These are phyloP conservation scores for Hirundichthys speculiger DNA, from an alignment of 2,113 vertebrate genomes.

Conservation along the genomic window DNA sequence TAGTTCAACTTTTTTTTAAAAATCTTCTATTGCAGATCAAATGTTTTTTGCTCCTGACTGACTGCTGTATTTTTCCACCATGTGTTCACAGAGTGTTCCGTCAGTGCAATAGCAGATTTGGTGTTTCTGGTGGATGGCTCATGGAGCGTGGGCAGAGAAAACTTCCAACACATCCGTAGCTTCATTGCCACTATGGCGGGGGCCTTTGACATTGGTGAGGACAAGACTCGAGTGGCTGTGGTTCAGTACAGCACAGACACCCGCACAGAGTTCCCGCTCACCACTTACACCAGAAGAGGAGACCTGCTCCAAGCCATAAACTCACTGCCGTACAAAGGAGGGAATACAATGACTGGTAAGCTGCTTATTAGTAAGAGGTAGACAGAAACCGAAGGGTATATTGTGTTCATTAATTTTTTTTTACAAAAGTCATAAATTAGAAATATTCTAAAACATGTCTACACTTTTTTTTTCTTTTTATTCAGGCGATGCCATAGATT, in stretches of 20 bases:
- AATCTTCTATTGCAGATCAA: not conserved
- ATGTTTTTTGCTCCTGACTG: not conserved
- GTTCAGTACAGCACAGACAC: constrained; percentile 98
- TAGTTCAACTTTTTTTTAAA: not conserved
- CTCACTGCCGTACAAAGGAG: constrained; percentile 96
- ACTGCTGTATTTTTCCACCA: constrained; percentile 16
- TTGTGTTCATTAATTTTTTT: not conserved
- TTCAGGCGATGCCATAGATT: constrained; percentile 95
- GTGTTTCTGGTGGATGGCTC: constrained; percentile 97
- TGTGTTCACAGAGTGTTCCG: constrained; percentile 87
- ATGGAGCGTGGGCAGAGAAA: constrained; percentile 97
- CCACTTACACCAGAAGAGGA: constrained; percentile 85
- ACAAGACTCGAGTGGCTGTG: constrained; percentile 93
- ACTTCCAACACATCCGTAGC: constrained; percentile 93
- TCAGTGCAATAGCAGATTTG: constrained; percentile 92
- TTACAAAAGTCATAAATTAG: not conserved
- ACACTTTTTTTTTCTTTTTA: constrained; percentile 16
- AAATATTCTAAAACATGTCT: not conserved
- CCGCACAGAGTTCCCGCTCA: constrained; percentile 95
- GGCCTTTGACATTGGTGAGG: constrained; percentile 93
- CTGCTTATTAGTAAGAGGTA: not conserved
- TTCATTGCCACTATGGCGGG: constrained; percentile 92
- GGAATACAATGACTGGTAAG: constrained; percentile 97
- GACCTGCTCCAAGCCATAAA: constrained; percentile 93
- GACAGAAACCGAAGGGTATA: not conserved